Evolutionary conservation across 2,888 invertebrate species (phyloP), one percentile per base, ranked within the genome.

Genomic region (Heliconius erato): DNA sequence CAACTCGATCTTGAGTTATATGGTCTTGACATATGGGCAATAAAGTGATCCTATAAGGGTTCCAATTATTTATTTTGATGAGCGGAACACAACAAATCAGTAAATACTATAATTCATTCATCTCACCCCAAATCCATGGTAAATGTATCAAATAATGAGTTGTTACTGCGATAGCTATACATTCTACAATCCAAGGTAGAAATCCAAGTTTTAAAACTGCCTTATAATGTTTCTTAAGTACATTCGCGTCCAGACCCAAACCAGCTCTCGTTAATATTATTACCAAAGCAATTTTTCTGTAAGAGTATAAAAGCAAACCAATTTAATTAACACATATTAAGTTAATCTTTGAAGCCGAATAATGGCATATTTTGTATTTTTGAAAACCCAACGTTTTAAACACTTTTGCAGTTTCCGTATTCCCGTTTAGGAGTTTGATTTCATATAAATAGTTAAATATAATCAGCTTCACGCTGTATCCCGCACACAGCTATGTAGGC

Each of bases 221-320:
- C 82, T 97, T 96, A 88, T 97, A 98, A 84, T 98, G 96, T 85
- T 97, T 97, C 89, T 96, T 97, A 87, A 99, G 93, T 2, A 98
- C 98, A 76, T 93, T 93, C 6, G 98, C 98, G 90, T 98, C 98
- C 82, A 99, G 94, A 84, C 98, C 98, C 79, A 98, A 94, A 3
- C 99, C 99, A 77, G 98, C 99, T 89, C 98, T 94, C 12, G 97
- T 98, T 84, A 99, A 93, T 85, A 99, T 98, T 79, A 98, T 97
- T 6, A 98, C 98, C 88, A 98, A 92, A 0, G 98, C 98, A 77
- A 98, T 96, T 96, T 97, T 97, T 90, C 98, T 98, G 28, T 23
- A 67, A 83, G 4, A 59, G 7, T 54, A 71, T 32, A 79, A 40
- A 59, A 35, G 19, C 0, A 44, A 28, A 28, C 67, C 19, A 19